These are phyloP conservation scores for Conus canariensis DNA, from an alignment of 2,888 invertebrate species.

Conservation along the genomic window DNA sequence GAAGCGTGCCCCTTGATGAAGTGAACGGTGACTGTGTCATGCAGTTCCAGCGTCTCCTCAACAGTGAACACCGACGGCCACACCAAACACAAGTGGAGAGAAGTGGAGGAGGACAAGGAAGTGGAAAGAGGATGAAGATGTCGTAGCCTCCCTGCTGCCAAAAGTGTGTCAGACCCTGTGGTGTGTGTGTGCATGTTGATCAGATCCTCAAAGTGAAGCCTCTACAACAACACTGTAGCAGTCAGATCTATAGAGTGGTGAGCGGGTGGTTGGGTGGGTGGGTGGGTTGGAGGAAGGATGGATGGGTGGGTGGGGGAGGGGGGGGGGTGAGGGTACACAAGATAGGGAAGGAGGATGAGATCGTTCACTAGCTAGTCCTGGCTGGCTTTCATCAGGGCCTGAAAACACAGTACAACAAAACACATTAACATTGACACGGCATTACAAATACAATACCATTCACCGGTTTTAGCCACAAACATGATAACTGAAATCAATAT, in stretches of 20 bases:
- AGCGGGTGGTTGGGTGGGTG: background rate
- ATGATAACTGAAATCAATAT: too few species aligned
- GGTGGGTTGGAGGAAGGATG: background rate
- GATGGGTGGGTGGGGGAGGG: background rate
- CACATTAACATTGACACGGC: too few species aligned
- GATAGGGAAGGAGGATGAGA: background rate
- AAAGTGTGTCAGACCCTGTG: constrained; percentile 25
- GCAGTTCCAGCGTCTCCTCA: too few species aligned
- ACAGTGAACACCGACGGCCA: background rate
- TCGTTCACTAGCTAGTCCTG: background rate
- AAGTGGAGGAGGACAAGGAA: background rate
- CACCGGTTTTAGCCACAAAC: too few species aligned
- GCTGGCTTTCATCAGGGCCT: background rate
- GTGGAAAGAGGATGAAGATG: constrained; percentile 8
- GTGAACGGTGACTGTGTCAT: too few species aligned
- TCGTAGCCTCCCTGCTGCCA: constrained; percentile 31
- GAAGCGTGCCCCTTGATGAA: too few species aligned
- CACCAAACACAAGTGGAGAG: background rate
- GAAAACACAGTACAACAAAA: background rate
- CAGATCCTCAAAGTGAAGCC: constrained; percentile 10
- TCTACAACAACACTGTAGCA: constrained; percentile 20
- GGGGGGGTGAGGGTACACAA: background rate
- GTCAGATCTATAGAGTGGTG: constrained; percentile 18
- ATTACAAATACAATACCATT: too few species aligned
- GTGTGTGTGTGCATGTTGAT: background rate